These are phyloP conservation scores for Dasyornis broadbenti DNA, from an alignment of 2,113 vertebrate genomes.

Conservation along the genomic window DNA sequence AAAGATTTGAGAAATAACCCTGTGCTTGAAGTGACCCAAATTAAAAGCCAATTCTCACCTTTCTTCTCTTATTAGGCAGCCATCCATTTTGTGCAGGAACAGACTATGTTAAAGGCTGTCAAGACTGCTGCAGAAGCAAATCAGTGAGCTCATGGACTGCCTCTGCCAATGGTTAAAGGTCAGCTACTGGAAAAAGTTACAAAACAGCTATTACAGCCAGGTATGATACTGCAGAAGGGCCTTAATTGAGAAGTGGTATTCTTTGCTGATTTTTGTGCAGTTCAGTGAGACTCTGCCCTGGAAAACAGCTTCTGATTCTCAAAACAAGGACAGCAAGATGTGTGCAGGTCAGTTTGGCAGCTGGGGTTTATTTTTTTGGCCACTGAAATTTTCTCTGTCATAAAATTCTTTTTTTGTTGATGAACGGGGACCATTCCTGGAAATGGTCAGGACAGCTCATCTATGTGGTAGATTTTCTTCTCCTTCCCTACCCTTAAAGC, in stretches of 20 bases:
- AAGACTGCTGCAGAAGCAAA: not conserved
- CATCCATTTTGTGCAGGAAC: not conserved
- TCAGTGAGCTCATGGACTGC: not conserved
- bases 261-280: not conserved
- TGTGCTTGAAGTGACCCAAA: slow-evolving; percentile 3
- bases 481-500: not conserved
- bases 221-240: not conserved
- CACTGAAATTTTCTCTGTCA: not conserved
- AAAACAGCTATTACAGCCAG: not conserved
- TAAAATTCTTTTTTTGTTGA: not conserved
- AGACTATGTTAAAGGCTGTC: not conserved
- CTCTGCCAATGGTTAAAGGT: slow-evolving; percentile 20
- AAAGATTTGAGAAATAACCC: slow-evolving; percentile 5
- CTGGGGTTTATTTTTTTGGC: not conserved
- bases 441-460: not conserved
- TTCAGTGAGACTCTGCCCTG: not conserved
- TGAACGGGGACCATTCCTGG: not conserved
- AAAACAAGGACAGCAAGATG: not conserved
- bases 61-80: not conserved
- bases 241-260: not conserved
- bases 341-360: accelerated
- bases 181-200: slow-evolving; percentile 42
- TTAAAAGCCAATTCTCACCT: not conserved
- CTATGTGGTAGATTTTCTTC: not conserved
- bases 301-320: not conserved